These are phyloP conservation scores for Limonius californicus DNA, from an alignment of 1,140 invertebrate genomes.

Conservation along the genomic window DNA sequence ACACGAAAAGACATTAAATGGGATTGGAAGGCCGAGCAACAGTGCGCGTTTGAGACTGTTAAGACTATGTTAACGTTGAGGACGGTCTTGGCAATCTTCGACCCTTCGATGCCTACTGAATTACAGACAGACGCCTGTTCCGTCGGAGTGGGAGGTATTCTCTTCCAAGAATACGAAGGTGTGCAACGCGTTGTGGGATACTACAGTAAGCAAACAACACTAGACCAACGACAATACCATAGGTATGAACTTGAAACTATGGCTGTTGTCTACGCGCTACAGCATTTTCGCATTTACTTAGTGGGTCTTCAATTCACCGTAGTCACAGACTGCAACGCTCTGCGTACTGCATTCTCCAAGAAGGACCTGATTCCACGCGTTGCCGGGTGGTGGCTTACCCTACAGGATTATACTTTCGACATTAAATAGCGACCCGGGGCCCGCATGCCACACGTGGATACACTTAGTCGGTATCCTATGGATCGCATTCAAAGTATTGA, in stretches of 20 bases:
- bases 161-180: constrained; percentile 22
- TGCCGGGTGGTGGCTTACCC: constrained; percentile 36
- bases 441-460: too few relatives aligned
- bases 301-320: constrained; percentile 24
- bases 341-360: constrained; percentile 27
- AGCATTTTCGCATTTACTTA: constrained; percentile 26
- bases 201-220: constrained; percentile 34
- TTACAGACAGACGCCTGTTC: not conserved
- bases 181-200: constrained; percentile 25
- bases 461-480: too few relatives aligned
- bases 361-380: constrained; percentile 34
- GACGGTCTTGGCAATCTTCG: constrained; percentile 29
- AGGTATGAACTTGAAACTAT: constrained; percentile 44
- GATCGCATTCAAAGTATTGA: too few relatives aligned
- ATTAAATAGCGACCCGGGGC: too few relatives aligned
- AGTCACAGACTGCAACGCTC: constrained; percentile 34
- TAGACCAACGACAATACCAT: constrained; percentile 29
- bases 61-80: not conserved
- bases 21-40: too few relatives aligned
- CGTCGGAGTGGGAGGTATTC: not conserved
- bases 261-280: constrained; percentile 25
- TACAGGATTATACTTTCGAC: constrained; percentile 29
- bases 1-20: too few relatives aligned
- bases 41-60: too few relatives aligned
- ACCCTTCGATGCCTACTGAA: constrained; percentile 27